Evolutionary conservation across 1,140 invertebrate genomes (phyloP), one percentile per base, ranked within the genome.

Genomic region (Zaprionus nigranus): DNA sequence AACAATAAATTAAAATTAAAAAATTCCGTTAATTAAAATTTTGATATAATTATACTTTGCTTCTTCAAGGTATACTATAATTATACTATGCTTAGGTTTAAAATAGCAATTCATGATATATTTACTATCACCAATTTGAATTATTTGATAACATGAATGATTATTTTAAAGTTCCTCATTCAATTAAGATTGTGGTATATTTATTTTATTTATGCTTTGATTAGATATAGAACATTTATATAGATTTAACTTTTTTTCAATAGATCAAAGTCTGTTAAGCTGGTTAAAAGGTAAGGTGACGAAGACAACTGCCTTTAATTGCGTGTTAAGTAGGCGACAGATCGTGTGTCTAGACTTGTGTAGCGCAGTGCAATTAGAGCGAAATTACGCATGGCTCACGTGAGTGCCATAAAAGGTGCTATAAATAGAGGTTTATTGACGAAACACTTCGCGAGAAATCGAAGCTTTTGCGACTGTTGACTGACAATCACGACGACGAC

Each of bases 341-440:
- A 15, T 13, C 36, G 36, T 15, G 2, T 6, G 40, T 17, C 40
- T 17, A 46, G 46, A 51, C 46, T 51, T 51, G 9, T 51, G 46
- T 51, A 22, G 46, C 46, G 46, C 46, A 51, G 46, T 51, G 46
- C n/a, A 49, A 22, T 49, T 49, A 49, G 46, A 49, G 46, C 20
- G 46, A 20, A 62, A 38, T 12, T 63, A 58, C 65, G 69, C 58
- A 65, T 67, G 65, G 63, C 54, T 77, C 73, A 74, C 68, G 51
- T 12, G 63, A 15, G 24, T 38, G 11, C 20, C 46, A 22, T 49
- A 5, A 49, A 58, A 46, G 22, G 71, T 60, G 58, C 58, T 66
- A 64, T 75, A 78, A 78, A 81, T 81, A 70, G 13, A 51, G 17
- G 62, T 57, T 34, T 64, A 26, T 20, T 30, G 4, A 57, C 24